Evolutionary conservation across 2,113 vertebrate genomes (phyloP).

Genomic region (Pyxicephalus adspersus): DNA sequence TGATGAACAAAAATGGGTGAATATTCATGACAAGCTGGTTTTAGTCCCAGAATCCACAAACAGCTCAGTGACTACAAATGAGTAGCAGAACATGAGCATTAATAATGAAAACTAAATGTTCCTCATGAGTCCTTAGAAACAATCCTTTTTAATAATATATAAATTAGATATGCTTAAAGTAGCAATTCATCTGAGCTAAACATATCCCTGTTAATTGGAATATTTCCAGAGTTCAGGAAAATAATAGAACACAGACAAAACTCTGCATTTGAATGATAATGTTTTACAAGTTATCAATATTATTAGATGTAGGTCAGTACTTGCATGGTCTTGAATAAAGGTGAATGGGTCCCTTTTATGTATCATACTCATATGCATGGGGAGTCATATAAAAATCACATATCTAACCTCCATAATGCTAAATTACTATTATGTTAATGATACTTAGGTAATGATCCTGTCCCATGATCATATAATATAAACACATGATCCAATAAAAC

Average conservation of each 20-base stretch:
- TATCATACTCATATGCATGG: too few relatives aligned
- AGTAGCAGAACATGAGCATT: conserved; percentile 43
- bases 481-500: too few relatives aligned
- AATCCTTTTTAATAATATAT: conserved; percentile 58
- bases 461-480: too few relatives aligned
- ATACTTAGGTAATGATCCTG: too few relatives aligned
- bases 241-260: neutral
- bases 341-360: too few relatives aligned
- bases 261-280: neutral
- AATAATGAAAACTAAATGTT: conserved; percentile 52
- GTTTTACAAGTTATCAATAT: neutral
- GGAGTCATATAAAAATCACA: too few relatives aligned
- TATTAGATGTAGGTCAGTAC: neutral
- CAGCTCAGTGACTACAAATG: conserved; percentile 50
- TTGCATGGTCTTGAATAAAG: neutral
- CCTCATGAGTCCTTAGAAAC: conserved; percentile 53
- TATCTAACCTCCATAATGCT: too few relatives aligned
- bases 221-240: conserved; percentile 28
- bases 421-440: too few relatives aligned
- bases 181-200: conserved; percentile 55
- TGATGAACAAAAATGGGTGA: conserved; percentile 46
- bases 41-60: conserved; percentile 47
- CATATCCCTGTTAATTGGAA: conserved; percentile 46
- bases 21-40: conserved; percentile 55
- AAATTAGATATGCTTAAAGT: conserved; percentile 54